These are phyloP conservation scores for Scomberomorus guttatus DNA, from an alignment of 2,797 vertebrate species.

Conservation along the genomic window DNA sequence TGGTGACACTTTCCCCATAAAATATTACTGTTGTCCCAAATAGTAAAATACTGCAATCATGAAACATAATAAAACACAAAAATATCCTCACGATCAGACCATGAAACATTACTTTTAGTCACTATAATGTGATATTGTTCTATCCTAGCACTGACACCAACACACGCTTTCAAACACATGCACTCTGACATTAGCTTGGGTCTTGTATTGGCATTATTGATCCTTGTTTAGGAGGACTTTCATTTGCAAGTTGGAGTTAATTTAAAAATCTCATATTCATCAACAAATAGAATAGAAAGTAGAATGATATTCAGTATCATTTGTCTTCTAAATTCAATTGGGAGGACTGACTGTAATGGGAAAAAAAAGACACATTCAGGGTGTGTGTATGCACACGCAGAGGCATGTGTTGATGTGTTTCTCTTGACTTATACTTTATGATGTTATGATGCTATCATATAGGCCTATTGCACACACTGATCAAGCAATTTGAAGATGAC, in stretches of 20 bases:
- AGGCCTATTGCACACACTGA: not conserved
- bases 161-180: not conserved
- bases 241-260: not conserved
- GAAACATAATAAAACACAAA: not conserved
- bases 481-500: constrained; percentile 10
- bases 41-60: not conserved
- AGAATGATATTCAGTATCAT: not conserved
- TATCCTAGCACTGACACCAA: not conserved
- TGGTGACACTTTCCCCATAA: not conserved
- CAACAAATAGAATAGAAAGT: not conserved
- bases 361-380: not conserved
- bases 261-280: not conserved
- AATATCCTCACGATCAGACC: too few species aligned
- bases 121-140: not conserved
- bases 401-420: not conserved
- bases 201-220: not conserved
- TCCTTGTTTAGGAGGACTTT: not conserved
- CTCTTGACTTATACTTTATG: not conserved
- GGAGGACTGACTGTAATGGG: not conserved
- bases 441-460: not conserved
- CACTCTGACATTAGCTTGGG: not conserved
- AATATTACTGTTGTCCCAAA: too few species aligned
- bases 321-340: not conserved
- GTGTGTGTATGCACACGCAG: not conserved
- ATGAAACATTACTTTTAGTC: not conserved